Evolutionary conservation across 2,888 invertebrate species (phyloP), one percentile per base, ranked within the genome.

Genomic region (Pandemis heparana): DNA sequence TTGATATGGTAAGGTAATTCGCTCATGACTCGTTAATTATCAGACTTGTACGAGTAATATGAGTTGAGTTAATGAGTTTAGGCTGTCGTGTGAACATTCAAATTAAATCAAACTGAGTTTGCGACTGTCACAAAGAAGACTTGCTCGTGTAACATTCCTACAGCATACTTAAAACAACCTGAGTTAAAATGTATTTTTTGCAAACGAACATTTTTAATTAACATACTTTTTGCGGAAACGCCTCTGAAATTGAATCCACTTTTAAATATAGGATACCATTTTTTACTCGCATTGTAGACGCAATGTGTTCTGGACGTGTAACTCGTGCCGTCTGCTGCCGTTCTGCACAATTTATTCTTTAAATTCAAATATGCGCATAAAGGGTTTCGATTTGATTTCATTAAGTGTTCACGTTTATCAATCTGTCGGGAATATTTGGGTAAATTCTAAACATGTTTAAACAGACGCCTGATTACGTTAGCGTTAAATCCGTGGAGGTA

Each of bases 301-400:
- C 87, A 88, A 87, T 86, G 82, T 88, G 87, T 84, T 84, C 81
- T 76, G 84, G 81, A 81, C 82, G 78, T 73, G 74, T 75, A 61
- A 48, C 53, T 53, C 53, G 53, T 53, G 7, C 68, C 59, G 39
- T 56, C 48, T 14, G 76, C 73, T 77, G 77, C 70, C 70, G 71
- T 67, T 71, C 70, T 77, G 65, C 75, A 75, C 76, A 75, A 78
- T 80, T 80, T 80, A 78, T 81, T 79, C 82, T 77, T 80, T 82
- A 78, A 78, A 77, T 75, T 82, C 82, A 84, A 91, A 90, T 93
- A 94, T 94, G 94, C 92, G 91, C 93, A 93, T 92, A 92, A 92
- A 91, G 88, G 88, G 92, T 85, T 85, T 87, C 81, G 77, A 86
- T 91, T 90, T 91, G 87, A 87, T 88, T 88, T 83, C 81, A 87